A percentile compares a stretch with the other conserved stretches of the same genome.
phyloP scores from a whole-genome alignment of 1,140 invertebrate genomes.

The Frieseomelitta varia region DNA sequence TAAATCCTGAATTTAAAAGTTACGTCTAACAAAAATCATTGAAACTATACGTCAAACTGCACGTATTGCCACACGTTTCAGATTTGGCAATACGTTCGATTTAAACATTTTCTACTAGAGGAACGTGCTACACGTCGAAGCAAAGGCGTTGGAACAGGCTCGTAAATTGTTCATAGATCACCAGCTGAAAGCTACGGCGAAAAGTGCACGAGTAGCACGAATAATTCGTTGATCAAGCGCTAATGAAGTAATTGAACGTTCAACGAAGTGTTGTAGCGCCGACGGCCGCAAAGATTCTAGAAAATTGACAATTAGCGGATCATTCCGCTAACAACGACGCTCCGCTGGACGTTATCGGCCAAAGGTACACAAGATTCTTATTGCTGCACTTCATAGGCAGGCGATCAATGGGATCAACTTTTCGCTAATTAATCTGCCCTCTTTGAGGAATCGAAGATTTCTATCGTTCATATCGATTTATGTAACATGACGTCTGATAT shows the following conservation, averaged over 20 bases:
- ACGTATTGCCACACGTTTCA: too few relatives aligned
- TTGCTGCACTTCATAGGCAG: background rate
- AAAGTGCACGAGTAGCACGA: constrained; percentile 35
- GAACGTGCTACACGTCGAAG: too few relatives aligned
- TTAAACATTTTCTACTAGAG: too few relatives aligned
- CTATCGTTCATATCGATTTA: too few relatives aligned
- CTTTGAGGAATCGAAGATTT: background rate
- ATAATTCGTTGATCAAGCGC: constrained; percentile 45
- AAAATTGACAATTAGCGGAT: constrained; percentile 47
- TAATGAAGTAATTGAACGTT: constrained; percentile 52
- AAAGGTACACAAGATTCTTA: background rate
- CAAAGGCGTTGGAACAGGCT: background rate
- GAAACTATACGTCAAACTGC: too few relatives aligned
- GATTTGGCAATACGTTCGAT: too few relatives aligned
- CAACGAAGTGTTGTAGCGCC: constrained; percentile 21
- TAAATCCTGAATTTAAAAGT: too few relatives aligned
- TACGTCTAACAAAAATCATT: too few relatives aligned
- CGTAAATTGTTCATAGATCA: constrained; percentile 10
- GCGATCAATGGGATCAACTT: constrained; percentile 8
- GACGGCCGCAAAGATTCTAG: constrained; percentile 41
- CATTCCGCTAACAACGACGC: constrained; percentile 3
- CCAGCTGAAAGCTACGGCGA: background rate
- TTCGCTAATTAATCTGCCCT: background rate
- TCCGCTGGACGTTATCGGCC: background rate
- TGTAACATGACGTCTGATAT: too few relatives aligned